Conservation (phyloP, 2,888 invertebrate species). For the Alloscopus bannaensis region DNA sequence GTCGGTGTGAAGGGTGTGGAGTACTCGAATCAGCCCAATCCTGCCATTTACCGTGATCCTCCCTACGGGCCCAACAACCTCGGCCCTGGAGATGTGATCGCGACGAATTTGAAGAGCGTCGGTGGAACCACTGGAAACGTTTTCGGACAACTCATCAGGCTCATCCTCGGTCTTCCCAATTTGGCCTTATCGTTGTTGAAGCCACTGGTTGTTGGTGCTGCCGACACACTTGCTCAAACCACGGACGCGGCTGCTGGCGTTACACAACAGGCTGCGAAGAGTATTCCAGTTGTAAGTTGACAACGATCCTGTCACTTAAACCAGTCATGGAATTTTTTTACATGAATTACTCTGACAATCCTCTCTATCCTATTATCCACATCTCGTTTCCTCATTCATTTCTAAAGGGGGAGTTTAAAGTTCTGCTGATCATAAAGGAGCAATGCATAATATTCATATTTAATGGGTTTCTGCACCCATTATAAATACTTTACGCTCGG, state of each 20-base stretch:
- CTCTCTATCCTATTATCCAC: too few relatives aligned
- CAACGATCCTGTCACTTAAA: too few relatives aligned
- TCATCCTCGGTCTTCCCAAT: constrained; percentile 73
- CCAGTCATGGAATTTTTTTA: too few relatives aligned
- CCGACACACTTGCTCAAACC: constrained; percentile 73
- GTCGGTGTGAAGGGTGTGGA: constrained; percentile 73
- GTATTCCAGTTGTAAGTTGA: constrained; percentile 73
- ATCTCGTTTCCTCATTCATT: too few relatives aligned
- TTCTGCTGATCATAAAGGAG: too few relatives aligned
- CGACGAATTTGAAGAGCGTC: constrained; percentile 73
- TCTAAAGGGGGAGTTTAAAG: too few relatives aligned
- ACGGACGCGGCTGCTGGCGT: constrained; percentile 73
- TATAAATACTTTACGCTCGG: too few relatives aligned
- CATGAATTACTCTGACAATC: too few relatives aligned
- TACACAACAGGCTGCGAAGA: constrained; percentile 73
- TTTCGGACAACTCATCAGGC: constrained; percentile 73
- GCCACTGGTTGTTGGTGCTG: constrained; percentile 73
- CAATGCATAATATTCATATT: too few relatives aligned
- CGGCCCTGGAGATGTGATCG: constrained; percentile 73
- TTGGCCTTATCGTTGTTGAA: constrained; percentile 72
- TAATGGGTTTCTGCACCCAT: too few relatives aligned
- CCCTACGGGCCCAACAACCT: constrained; percentile 73
- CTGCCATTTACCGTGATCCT: constrained; percentile 73
- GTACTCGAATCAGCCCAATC: constrained; percentile 72
- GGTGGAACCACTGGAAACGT: constrained; percentile 74